Percentiles rank a stretch among this genome's conserved stretches.
These are phyloP conservation scores for Apogon hyalosoma DNA, from an alignment of 2,797 vertebrate species.

Conservation along the genomic window DNA sequence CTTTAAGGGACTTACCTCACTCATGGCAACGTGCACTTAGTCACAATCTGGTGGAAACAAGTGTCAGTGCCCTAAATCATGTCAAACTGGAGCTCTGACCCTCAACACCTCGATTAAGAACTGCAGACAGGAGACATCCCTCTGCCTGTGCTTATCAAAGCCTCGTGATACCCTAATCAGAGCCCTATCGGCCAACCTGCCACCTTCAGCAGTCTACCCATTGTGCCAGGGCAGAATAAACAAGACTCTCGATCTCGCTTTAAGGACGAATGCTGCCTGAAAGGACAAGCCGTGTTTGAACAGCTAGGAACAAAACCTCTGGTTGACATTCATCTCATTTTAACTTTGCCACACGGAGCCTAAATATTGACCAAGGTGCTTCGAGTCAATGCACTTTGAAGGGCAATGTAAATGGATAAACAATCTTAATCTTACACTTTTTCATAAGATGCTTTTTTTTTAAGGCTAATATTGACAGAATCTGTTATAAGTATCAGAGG, in stretches of 20 bases:
- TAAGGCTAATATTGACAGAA: conserved; percentile 37
- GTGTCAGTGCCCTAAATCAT: conserved; percentile 34
- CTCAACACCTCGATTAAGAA: conserved; percentile 57
- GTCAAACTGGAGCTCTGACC: conserved; percentile 44
- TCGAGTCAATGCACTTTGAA: conserved; percentile 36
- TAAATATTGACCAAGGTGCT: conserved; percentile 69
- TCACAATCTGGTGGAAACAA: conserved; percentile 30
- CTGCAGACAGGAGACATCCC: conserved; percentile 31
- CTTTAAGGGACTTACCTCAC: conserved; percentile 65
- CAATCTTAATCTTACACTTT: neutral
- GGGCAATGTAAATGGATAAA: conserved; percentile 32
- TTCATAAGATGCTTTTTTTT: conserved; percentile 17
- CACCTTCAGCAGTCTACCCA: conserved; percentile 52
- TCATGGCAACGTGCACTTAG: conserved; percentile 61
- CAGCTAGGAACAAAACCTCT: conserved; percentile 54
- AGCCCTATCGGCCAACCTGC: conserved; percentile 59
- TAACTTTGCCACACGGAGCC: conserved; percentile 52
- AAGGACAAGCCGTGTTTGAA: conserved; percentile 72
- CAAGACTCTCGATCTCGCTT: conserved; percentile 45
- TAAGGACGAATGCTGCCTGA: conserved; percentile 64
- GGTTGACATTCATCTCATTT: conserved; percentile 64
- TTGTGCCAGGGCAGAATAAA: conserved; percentile 64
- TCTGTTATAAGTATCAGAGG: conserved; percentile 4
- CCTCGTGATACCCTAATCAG: conserved; percentile 69
- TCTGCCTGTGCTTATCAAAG: conserved; percentile 56